Conservation (phyloP, 2,113 vertebrate species). For the Rhinoderma darwinii region DNA sequence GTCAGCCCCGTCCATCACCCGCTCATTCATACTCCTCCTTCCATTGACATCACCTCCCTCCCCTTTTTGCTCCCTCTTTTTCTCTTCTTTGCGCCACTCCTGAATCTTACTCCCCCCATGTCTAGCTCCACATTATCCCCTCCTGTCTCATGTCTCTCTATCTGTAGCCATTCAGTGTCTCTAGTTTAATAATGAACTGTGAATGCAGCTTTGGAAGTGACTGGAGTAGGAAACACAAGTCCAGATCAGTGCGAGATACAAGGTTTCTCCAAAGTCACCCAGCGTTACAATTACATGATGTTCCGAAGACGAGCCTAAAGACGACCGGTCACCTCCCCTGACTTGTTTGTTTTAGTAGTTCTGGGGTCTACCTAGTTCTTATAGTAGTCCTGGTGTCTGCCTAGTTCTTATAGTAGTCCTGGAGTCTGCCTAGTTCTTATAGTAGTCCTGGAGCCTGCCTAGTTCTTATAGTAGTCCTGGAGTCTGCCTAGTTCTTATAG, state of each 20-base stretch:
- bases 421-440: no score
- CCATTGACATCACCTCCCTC: not conserved
- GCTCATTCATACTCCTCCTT: not conserved
- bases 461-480: not conserved
- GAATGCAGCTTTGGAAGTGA: not conserved
- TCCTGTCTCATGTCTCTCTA: not conserved
- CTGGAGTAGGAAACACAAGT: not conserved
- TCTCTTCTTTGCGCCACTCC: not conserved
- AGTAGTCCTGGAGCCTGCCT: no score
- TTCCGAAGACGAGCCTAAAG: no score
- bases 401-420: no score
- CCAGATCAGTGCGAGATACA: not conserved
- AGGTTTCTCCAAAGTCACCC: not conserved
- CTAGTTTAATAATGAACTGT: not conserved
- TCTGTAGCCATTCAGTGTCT: not conserved
- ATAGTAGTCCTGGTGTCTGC: no score
- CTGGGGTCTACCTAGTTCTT: no score
- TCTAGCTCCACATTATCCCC: not conserved
- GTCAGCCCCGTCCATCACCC: no score
- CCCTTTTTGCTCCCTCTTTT: not conserved
- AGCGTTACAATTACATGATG: no score
- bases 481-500: not conserved
- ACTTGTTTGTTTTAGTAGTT: no score
- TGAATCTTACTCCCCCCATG: not conserved
- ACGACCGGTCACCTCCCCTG: no score